These are phyloP conservation scores for Murina feae DNA, from an alignment of 2,113 vertebrate species.

Conservation along the genomic window DNA sequence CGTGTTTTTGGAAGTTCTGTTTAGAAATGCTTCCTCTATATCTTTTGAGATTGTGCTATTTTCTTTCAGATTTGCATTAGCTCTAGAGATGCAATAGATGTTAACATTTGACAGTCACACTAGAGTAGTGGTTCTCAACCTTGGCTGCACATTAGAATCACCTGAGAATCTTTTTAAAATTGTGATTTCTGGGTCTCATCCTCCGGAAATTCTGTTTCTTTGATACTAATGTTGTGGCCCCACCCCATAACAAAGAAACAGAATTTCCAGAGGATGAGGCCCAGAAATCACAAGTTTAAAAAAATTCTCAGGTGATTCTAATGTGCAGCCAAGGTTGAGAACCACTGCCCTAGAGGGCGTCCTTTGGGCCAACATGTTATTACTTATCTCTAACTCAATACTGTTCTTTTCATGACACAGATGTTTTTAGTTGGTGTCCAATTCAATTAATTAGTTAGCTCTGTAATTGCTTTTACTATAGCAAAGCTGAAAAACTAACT, in stretches of 20 bases:
- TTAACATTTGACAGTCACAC: neutral
- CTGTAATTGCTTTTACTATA: slow-evolving; percentile 1
- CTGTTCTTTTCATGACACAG: neutral
- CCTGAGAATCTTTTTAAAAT: no score
- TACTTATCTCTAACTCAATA: neutral
- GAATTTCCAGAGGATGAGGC: no score
- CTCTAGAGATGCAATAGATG: neutral
- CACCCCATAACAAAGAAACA: no score
- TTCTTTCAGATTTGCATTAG: neutral
- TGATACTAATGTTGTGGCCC: no score
- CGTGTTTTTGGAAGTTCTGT: slow-evolving; percentile 11
- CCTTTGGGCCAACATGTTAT: neutral
- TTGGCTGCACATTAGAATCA: no score
- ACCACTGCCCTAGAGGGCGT: neutral
- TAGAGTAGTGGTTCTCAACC: no score
- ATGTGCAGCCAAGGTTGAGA: no score
- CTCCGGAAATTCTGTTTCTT: no score
- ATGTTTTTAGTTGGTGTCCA: neutral
- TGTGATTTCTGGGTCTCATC: no score
- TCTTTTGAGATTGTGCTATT: neutral
- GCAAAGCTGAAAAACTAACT: slow-evolving; percentile 16
- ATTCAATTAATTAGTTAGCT: neutral
- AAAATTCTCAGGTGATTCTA: no score
- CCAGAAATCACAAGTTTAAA: no score
- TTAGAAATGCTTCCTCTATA: neutral